Evolutionary conservation across 1,140 invertebrate species (phyloP), one percentile per base, ranked within the genome.

Genomic region (Macrobrachium nipponense): DNA sequence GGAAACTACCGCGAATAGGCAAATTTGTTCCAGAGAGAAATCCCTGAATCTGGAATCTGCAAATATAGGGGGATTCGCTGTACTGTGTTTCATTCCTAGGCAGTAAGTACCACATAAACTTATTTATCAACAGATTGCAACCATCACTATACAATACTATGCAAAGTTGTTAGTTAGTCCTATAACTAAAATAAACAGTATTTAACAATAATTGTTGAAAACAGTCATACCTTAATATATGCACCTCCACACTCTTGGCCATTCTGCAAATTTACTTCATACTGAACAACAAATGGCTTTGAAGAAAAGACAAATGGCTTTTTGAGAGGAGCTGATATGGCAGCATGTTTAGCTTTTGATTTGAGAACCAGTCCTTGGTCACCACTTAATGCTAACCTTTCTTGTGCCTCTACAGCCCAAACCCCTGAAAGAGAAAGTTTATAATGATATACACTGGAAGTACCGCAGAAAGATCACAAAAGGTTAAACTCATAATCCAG

Each of bases 241-340:
- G 98, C 98, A 18, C 98, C 98, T 75, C 98, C 98, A 92, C 98
- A 99, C 92, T 99, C 98, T 92, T 99, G 97, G 5, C 98, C 98
- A 91, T 98, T 97, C 94, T 98, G 95, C 84, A 93, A 94, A 85
- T 92, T 89, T 18, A 97, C 96, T 93, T 97, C 98, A 93, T 98
- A 99, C 91, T 99, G 98, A 14, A 99, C 95, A 90, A 99, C 93
- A 43, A 99, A 92, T 0, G 97, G 97, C 90, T 97, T 97, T 70
- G 94, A 94, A 59, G 92, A 93, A 91, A 99, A 99, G 59, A 95
- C 92, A 92, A 98, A 99, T 20, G 95, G 95, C 90, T 94, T 95
- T 73, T 93, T 92, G 11, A 99, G 92, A 60, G 94, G 92, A n/a
- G 96, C 92, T 18, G 98, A 93, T 89, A 99, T 97, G 10, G 98